phyloP scores from a whole-genome alignment of 2,797 vertebrate genomes.

The Chloroceryle amazona region DNA sequence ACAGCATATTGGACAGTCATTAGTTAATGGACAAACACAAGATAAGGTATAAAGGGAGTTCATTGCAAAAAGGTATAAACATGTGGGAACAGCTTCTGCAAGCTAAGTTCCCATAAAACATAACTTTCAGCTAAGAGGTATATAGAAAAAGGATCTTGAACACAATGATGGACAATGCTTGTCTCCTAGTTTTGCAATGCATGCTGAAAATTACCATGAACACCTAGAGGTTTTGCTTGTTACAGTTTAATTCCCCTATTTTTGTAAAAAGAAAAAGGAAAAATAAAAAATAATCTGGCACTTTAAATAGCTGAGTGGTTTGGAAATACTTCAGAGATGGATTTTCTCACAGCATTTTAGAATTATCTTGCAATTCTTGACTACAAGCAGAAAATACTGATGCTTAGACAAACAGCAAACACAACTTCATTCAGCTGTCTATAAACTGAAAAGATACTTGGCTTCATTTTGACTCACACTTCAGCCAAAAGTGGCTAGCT shows the following conservation, averaged over 20 bases:
- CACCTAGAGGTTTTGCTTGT: not conserved
- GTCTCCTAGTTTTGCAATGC: not conserved
- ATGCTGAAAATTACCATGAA: not conserved
- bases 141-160: not conserved
- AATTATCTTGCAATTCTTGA: not conserved
- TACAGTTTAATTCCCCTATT: not conserved
- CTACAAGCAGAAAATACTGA: not conserved
- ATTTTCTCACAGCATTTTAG: not conserved
- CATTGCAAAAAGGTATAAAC: slow-evolving; percentile 6
- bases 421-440: not conserved
- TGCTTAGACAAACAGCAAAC: not conserved
- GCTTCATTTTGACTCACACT: not conserved
- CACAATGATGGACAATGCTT: not conserved
- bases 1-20: not conserved
- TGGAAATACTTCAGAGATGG: not conserved
- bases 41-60: not conserved
- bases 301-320: not conserved
- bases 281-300: not conserved
- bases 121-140: not conserved
- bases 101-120: slow-evolving; percentile 33
- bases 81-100: slow-evolving; percentile 3
- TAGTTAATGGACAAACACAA: slow-evolving; percentile 7
- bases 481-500: not conserved
- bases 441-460: not conserved
- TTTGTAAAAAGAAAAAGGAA: not conserved